Evolutionary conservation across 2,797 vertebrate species (phyloP), one percentile per base, ranked within the genome.

Genomic region (Takifugu ocellatus): DNA sequence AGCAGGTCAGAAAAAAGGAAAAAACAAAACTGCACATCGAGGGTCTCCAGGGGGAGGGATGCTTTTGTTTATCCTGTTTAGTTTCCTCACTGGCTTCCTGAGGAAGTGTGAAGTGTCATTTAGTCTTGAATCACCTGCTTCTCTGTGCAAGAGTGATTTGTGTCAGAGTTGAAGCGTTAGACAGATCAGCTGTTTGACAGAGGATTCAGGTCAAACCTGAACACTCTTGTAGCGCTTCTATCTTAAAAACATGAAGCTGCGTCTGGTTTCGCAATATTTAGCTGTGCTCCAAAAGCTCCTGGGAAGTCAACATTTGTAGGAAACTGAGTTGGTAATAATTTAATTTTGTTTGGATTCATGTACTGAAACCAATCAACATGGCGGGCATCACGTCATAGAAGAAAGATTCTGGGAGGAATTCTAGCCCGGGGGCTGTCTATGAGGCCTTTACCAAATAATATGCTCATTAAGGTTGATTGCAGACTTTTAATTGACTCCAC

Each of bases 11-110:
- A 54, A 61, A 48, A 33, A 63, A 63, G 15, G 11, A 11, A 12
- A 11, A 36, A 36, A 27, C 49, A 49, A 25, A 0, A 29, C 7
- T 61, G 61, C 45, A 47, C 68, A 58, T 25, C 33, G 26, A 66
- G 70, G 54, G 62, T 52, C 67, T 62, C 15, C 15, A 5, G 1
- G 69, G 64, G 43, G 57, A 66, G 49, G 63, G 56, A 72, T 79
- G 82, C 69, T 62, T 54, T 76, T 75, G 46, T 68, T 59, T 61
- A 25, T 57, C 54, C 51, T 70, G 63, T 70, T 73, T 59, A 66
- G 77, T 82, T 87, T 86, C 84, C 82, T 70, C 58, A 57, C 12
- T 58, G 26, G 84, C 83, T 86, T 89, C 86, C 85, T 83, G 75
- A 49, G 55, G 66, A 82, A 82, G 56, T 82, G 65, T 71, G 75